These are phyloP conservation scores for Platycheirus rosarum DNA, from an alignment of 2,888 invertebrate species.

Conservation along the genomic window DNA sequence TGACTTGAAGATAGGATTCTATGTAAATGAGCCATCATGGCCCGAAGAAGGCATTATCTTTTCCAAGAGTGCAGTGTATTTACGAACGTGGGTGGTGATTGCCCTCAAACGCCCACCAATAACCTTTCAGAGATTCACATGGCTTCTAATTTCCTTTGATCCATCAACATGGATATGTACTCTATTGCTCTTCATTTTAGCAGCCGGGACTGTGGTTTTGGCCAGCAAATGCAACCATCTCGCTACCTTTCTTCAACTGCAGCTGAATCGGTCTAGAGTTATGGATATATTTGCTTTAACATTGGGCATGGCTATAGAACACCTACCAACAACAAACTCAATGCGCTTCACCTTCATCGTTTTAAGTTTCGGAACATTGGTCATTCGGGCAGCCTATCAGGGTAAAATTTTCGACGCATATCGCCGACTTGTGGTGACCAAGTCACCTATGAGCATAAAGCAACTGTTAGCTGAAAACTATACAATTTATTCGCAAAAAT, in stretches of 20 bases:
- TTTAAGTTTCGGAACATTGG: conserved; percentile 74
- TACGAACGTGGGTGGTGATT: background rate
- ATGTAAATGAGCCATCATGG: background rate
- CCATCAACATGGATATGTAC: background rate
- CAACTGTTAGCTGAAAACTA: no score
- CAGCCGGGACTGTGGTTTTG: background rate
- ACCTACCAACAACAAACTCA: background rate
- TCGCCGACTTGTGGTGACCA: background rate
- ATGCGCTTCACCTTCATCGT: background rate
- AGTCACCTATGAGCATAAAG: background rate
- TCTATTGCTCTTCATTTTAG: background rate
- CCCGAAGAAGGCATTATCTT: background rate
- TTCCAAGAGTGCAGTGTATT: background rate
- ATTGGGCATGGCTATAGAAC: background rate
- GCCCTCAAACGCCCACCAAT: background rate
- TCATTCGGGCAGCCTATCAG: conserved; percentile 79
- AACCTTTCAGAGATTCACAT: background rate
- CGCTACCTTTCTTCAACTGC: no score
- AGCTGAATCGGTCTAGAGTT: background rate
- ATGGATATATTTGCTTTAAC: background rate
- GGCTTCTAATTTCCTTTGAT: background rate
- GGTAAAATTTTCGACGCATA: conserved; percentile 77
- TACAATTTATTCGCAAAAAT: no score
- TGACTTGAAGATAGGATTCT: background rate
- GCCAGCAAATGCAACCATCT: no score